Percentiles rank a stretch among this genome's conserved stretches.
Evolutionary conservation across 1,140 invertebrate genomes (phyloP).

Genomic region (Camponotus floridanus): DNA sequence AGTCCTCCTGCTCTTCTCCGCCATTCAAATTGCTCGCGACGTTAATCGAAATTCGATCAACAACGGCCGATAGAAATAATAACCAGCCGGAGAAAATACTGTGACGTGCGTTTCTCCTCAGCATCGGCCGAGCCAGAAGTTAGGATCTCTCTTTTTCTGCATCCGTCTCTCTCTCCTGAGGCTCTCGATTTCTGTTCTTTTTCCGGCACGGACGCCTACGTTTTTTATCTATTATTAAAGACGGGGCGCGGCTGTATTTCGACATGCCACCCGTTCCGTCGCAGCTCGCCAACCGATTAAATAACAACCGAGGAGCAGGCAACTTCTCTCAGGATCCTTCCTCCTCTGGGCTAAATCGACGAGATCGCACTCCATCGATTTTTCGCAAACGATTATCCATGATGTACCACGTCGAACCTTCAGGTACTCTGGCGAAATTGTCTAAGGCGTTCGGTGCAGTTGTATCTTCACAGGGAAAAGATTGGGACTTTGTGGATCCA

Average conservation of each 20-base stretch:
- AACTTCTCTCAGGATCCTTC: neutral
- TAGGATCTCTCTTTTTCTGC: neutral
- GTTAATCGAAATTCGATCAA: neutral
- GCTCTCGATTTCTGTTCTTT: constrained; percentile 72
- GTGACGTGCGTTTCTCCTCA: neutral
- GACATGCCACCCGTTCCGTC: constrained; percentile 66
- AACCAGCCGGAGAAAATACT: neutral
- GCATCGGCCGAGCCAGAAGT: neutral
- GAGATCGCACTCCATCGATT: neutral
- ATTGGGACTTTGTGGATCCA: neutral
- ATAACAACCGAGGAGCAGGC: neutral
- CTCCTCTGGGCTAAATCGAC: neutral
- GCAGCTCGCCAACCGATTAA: neutral
- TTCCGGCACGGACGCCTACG: constrained; percentile 74
- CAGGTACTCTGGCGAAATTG: neutral
- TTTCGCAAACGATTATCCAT: neutral
- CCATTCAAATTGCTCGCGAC: neutral
- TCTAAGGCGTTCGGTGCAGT: neutral
- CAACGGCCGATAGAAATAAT: neutral
- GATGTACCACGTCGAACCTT: neutral
- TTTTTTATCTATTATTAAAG: constrained; percentile 81
- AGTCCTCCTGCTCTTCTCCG: neutral
- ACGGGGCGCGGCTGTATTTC: constrained; percentile 64
- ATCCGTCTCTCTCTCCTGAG: constrained; percentile 8
- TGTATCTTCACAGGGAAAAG: neutral